Percentiles rank a stretch among this genome's conserved stretches.
Conservation (phyloP, 2,113 vertebrate genomes). For the Carassius gibelio region DNA sequence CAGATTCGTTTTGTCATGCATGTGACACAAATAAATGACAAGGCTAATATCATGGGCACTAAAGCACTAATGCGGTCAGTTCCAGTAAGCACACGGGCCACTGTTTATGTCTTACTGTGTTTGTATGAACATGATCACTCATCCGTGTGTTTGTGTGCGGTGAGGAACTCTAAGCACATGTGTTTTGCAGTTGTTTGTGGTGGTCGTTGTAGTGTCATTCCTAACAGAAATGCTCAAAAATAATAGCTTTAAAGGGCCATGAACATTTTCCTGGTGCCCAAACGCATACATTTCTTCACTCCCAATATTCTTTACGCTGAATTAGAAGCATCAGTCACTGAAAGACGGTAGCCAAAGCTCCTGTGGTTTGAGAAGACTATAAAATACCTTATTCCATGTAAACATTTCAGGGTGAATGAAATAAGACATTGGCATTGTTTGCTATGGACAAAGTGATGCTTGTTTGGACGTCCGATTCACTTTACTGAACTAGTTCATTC, state of each 20-base stretch:
- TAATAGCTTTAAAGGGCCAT: neutral
- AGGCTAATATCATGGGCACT: neutral
- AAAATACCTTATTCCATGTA: neutral
- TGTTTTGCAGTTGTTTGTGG: slow-evolving; percentile 69
- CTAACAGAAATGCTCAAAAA: slow-evolving; percentile 10
- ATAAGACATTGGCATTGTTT: neutral
- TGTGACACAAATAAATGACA: slow-evolving; percentile 33
- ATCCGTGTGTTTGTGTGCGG: slow-evolving; percentile 27
- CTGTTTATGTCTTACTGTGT: slow-evolving; percentile 14
- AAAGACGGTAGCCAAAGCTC: neutral
- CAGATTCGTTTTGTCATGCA: neutral
- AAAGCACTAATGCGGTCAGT: neutral
- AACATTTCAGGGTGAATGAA: neutral
- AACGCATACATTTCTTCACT: neutral
- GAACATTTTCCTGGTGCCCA: neutral
- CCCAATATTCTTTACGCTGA: neutral
- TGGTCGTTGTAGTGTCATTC: slow-evolving; percentile 51
- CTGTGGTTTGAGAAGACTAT: neutral
- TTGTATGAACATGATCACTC: slow-evolving; percentile 4
- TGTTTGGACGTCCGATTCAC: neutral
- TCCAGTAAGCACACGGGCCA: neutral
- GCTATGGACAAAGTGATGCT: neutral
- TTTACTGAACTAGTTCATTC: neutral
- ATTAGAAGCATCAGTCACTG: neutral
- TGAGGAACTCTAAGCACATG: slow-evolving; percentile 55